Conservation (phyloP, 2,888 invertebrate species). For the Caenorhabditis drosophilae region DNA sequence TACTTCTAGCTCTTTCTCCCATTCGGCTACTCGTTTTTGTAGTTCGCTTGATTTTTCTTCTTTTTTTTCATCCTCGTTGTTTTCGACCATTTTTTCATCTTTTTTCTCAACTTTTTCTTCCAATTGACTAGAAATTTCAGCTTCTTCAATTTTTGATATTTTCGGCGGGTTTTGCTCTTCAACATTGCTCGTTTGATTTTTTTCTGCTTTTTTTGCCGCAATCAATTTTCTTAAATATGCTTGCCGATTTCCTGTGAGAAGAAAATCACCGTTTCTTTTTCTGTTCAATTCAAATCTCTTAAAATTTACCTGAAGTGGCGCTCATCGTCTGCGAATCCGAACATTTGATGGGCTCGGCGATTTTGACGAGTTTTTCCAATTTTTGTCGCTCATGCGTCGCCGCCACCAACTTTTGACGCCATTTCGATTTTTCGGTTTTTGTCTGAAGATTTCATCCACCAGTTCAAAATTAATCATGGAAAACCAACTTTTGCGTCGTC, state of each 20-base stretch:
- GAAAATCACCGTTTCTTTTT: too few relatives aligned
- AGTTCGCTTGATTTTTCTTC: slow-evolving; percentile 15
- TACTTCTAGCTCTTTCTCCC: slow-evolving; percentile 30
- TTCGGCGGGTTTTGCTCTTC: slow-evolving; percentile 11
- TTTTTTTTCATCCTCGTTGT: slow-evolving; percentile 9
- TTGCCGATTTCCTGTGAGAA: too few relatives aligned
- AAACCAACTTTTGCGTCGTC: slow-evolving; percentile 41
- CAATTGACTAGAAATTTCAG: background rate
- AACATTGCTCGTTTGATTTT: slow-evolving; percentile 10
- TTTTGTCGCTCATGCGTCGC: slow-evolving; percentile 49
- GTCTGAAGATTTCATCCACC: slow-evolving; percentile 35
- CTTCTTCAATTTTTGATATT: background rate
- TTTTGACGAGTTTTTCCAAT: slow-evolving; percentile 55
- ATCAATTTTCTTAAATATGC: slow-evolving; percentile 49
- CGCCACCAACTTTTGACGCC: slow-evolving; percentile 50
- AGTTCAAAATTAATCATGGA: background rate
- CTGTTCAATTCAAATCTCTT: too few relatives aligned
- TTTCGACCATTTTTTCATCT: slow-evolving; percentile 8
- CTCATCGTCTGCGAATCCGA: slow-evolving; percentile 24
- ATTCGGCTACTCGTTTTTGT: slow-evolving; percentile 24
- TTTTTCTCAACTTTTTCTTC: slow-evolving; percentile 1
- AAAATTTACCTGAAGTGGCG: slow-evolving; percentile 14
- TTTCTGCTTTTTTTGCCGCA: slow-evolving; percentile 28
- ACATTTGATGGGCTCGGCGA: slow-evolving; percentile 51
- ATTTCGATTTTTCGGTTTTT: slow-evolving; percentile 52